Evolutionary conservation across 92 coral and sea anemone species (phyloP), one percentile per base, ranked within the genome.

Genomic region (Metridium senile): DNA sequence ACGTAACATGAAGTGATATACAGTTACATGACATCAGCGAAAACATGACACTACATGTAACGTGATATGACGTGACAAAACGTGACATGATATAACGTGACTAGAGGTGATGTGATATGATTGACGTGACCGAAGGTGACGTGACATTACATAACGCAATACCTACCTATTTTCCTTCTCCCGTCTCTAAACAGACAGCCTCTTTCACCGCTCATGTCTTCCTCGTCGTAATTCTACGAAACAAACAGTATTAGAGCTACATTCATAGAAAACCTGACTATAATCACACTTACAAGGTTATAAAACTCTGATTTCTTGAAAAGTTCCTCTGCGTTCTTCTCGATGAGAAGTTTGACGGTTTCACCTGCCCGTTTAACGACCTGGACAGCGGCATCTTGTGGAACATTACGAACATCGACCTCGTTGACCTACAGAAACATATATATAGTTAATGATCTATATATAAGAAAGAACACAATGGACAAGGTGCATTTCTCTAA

Each of bases 161-260:
- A 28, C 82, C 39, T 58, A 94, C 98, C 98, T 33, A 88, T 94
- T 67, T 89, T 56, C 74, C 94, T 86, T 58, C 84, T 89, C 45
- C 96, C 94, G 66, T 94, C 98, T 72, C 97, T 87, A 70, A 94
- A 94, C 68, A 81, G 91, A 28, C 98, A 94, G 28, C 98, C 98
- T 52, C 87, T 88, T 35, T 94, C 97, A 0, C 98, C 98, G 72
- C 97, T 94, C 87, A 94, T 84, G 67, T 94, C 98, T 35, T 91
- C 93, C 58, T 94, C 98, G 52, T 94, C 97, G 52, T 83, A 91
- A 76, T 93, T 91, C 92, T 88, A 43, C 26, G 16, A 79, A 46
- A 26, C 21, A 32, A 75, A 64, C 51, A 58, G 1, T 9, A 8
- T 45, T 7, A 45, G 8, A 45, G 52, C 17, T 45, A 45, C 9